Evolutionary conservation across 2,113 vertebrate species (phyloP).

Genomic region (Saguinus midas): DNA sequence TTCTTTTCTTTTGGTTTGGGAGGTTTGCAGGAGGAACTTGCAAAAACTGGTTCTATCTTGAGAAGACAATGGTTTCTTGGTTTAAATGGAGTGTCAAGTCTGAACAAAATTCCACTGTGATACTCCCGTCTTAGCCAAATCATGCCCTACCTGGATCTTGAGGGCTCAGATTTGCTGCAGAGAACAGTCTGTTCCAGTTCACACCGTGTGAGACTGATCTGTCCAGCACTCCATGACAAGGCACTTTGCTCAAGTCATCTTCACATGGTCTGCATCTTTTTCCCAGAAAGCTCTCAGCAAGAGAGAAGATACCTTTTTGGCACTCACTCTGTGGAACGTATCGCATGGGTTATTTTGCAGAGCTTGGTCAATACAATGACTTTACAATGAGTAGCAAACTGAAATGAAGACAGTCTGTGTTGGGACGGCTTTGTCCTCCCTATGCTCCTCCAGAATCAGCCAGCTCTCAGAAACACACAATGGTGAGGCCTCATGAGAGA

Average conservation of each 20-base stretch:
- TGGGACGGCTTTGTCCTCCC: background rate
- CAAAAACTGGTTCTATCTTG: constrained; percentile 25
- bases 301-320: background rate
- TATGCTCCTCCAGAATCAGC: background rate
- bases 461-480: background rate
- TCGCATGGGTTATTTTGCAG: background rate
- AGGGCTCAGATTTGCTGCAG: background rate
- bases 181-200: background rate
- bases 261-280: background rate
- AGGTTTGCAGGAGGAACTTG: background rate
- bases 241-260: background rate
- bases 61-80: background rate
- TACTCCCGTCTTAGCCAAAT: background rate
- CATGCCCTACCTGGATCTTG: background rate
- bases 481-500: background rate
- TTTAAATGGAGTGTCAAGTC: constrained; percentile 18
- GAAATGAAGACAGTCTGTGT: background rate
- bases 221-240: background rate
- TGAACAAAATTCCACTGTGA: constrained; percentile 4
- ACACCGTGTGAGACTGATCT: too few relatives aligned
- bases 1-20: background rate
- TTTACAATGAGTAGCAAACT: background rate
- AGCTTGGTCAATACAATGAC: background rate
- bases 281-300: background rate
- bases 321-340: background rate